phyloP scores from a whole-genome alignment of 2,113 vertebrate species.

The Ameiurus melas region DNA sequence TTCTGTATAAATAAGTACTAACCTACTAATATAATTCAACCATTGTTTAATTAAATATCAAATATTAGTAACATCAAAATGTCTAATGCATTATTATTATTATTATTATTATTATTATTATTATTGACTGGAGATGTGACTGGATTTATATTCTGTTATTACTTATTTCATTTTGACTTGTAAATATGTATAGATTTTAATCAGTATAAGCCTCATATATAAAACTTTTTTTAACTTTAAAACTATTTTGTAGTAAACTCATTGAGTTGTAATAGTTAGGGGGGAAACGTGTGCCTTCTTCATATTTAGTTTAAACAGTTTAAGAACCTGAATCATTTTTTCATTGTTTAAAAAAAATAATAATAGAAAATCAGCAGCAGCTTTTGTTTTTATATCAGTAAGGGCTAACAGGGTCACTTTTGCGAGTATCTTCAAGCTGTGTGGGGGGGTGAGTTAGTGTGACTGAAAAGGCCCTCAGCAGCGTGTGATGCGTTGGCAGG shows the following conservation, averaged over 20 bases:
- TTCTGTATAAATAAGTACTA: slow-evolving; percentile 32
- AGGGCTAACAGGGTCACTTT: neutral
- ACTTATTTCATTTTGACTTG: neutral
- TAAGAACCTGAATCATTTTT: neutral
- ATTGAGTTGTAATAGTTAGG: neutral
- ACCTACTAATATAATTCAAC: slow-evolving; percentile 21
- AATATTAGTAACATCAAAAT: slow-evolving; percentile 25
- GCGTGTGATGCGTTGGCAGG: slow-evolving; percentile 32
- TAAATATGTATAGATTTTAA: neutral
- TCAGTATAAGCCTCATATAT: neutral
- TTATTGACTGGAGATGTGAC: neutral
- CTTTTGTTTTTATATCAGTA: no score
- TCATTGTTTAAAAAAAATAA: neutral
- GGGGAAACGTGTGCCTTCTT: neutral
- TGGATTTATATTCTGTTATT: neutral
- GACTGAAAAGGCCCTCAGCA: neutral
- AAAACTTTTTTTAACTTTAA: neutral
- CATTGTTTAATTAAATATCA: slow-evolving; percentile 30
- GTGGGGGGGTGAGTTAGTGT: neutral
- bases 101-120: slow-evolving; percentile 35
- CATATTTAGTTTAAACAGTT: neutral
- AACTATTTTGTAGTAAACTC: neutral
- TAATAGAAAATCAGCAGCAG: neutral
- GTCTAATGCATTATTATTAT: slow-evolving; percentile 34
- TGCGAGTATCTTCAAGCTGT: neutral